These are phyloP conservation scores for Ibidorhyncha struthersii DNA, from an alignment of 2,113 vertebrate genomes.

Conservation along the genomic window DNA sequence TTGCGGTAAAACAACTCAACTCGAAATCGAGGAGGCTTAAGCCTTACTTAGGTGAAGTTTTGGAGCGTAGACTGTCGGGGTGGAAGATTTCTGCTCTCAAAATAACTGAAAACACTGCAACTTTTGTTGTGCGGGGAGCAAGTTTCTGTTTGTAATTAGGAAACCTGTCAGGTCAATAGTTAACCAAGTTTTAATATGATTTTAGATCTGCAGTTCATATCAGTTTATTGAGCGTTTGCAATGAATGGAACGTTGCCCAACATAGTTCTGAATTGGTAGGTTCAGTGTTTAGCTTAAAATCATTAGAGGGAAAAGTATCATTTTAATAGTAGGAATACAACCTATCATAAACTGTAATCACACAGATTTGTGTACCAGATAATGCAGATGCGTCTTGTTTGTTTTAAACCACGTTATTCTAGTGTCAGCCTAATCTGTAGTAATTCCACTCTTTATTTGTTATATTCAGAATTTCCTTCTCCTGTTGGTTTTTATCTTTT, in stretches of 20 bases:
- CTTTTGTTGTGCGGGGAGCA: not conserved
- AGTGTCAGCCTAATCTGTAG: not conserved
- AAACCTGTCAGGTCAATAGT: not conserved
- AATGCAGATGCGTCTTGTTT: not conserved
- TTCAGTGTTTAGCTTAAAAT: not conserved
- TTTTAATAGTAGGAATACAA: not conserved
- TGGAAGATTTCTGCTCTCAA: not conserved
- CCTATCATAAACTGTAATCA: rapidly evolving
- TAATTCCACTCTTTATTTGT: not conserved
- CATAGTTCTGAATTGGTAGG: not conserved
- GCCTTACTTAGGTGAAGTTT: not conserved
- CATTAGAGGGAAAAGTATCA: not conserved
- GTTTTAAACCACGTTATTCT: not conserved
- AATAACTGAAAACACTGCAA: not conserved
- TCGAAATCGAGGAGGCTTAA: not conserved
- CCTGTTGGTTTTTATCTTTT: not conserved
- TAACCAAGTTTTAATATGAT: not conserved
- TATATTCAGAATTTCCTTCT: not conserved
- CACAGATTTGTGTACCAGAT: rapidly evolving
- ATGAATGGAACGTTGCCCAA: not conserved
- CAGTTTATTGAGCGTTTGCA: not conserved
- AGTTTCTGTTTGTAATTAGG: not conserved
- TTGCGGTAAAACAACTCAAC: not conserved
- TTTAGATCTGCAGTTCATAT: not conserved
- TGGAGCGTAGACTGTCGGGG: not conserved